phyloP scores from a whole-genome alignment of 2,797 vertebrate genomes.

The Tarsius wallacei region DNA sequence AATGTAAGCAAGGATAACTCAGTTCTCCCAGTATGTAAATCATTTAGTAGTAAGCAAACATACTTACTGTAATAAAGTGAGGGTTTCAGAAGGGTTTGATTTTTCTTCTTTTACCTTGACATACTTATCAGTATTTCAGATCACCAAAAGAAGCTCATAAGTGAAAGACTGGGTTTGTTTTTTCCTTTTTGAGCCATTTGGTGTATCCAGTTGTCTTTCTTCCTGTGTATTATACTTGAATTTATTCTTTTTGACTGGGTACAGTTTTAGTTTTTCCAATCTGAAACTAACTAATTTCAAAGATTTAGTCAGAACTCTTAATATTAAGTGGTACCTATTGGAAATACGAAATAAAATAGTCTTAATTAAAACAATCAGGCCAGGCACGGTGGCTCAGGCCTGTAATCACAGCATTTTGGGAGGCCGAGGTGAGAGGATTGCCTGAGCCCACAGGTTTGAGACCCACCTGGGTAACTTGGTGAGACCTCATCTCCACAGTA shows the following conservation, averaged over 20 bases:
- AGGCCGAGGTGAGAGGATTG: too few species aligned
- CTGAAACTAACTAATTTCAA: slow-evolving; percentile 42
- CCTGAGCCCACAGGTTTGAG: too few species aligned
- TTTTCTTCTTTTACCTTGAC: background rate
- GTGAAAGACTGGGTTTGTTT: background rate
- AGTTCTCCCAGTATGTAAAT: background rate
- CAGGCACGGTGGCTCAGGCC: too few species aligned
- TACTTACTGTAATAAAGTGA: background rate
- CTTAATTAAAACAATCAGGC: slow-evolving; percentile 26
- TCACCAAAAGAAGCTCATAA: background rate
- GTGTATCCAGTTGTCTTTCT: background rate
- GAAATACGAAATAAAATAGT: slow-evolving; percentile 15
- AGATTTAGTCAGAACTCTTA: slow-evolving; percentile 38
- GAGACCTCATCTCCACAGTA: too few species aligned
- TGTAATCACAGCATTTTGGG: too few species aligned
- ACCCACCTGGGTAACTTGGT: too few species aligned
- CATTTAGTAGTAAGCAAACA: background rate
- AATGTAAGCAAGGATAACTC: slow-evolving; percentile 25
- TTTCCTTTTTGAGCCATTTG: background rate
- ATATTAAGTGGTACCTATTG: background rate
- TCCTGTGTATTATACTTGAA: background rate
- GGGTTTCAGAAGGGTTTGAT: background rate
- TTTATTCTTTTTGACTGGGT: slow-evolving; percentile 20
- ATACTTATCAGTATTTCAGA: background rate
- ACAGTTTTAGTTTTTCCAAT: slow-evolving; percentile 4